phyloP scores from a whole-genome alignment of 2,113 vertebrate genomes.

The Chaetodon trifascialis region DNA sequence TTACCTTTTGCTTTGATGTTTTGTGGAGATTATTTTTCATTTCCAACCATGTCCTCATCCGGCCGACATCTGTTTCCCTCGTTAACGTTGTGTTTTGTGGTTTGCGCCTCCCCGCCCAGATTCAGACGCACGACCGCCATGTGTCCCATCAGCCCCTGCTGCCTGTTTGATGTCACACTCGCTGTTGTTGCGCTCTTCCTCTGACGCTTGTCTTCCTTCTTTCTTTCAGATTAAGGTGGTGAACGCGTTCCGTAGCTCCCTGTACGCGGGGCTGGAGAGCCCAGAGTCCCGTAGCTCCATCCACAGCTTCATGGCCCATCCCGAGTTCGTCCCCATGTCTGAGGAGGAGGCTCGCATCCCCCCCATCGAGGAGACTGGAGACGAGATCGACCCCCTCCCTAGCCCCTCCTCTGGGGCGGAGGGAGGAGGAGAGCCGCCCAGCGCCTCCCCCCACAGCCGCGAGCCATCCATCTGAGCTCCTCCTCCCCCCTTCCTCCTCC shows the following conservation, averaged over 20 bases:
- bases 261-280: slow-evolving; percentile 92
- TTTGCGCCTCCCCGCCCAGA: slow-evolving; percentile 27
- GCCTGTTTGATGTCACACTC: slow-evolving; percentile 7
- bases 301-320: slow-evolving; percentile 97
- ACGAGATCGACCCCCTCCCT: slow-evolving; percentile 82
- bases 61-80: background rate
- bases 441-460: slow-evolving; percentile 82
- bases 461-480: slow-evolving; percentile 80
- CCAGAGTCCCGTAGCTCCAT: slow-evolving; percentile 93
- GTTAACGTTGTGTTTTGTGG: slow-evolving; percentile 36
- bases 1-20: slow-evolving; percentile 8
- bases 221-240: slow-evolving; percentile 95
- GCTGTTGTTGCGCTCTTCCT: fast-evolving
- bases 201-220: background rate
- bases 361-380: slow-evolving; percentile 84
- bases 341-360: slow-evolving; percentile 88
- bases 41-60: background rate
- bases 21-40: background rate
- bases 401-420: slow-evolving; percentile 65
- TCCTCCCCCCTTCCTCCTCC: slow-evolving; percentile 1
- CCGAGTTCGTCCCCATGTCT: slow-evolving; percentile 90
- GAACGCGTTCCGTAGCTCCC: slow-evolving; percentile 96
- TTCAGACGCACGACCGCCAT: background rate
- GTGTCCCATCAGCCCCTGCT: slow-evolving; percentile 42
- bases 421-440: slow-evolving; percentile 64